Base-by-base conservation (phyloP, 1,140 invertebrate genomes). In the Rhagoletis zephyria region DNA sequence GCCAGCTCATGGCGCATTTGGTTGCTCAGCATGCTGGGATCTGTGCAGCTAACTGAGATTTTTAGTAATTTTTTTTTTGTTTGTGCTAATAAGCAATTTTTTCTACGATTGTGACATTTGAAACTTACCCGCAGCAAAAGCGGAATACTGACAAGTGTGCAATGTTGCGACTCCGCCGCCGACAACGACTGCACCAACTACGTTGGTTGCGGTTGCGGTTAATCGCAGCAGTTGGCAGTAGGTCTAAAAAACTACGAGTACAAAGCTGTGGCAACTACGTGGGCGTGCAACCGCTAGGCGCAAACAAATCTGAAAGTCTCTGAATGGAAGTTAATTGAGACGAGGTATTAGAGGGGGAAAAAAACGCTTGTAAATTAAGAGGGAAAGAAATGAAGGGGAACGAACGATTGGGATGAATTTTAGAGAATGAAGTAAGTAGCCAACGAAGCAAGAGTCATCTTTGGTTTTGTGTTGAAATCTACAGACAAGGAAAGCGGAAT, bases 121-220 rank as follows among this genome's bases (percentile, higher is more conserved):
- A 81, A 81, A 81, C 74, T 81, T 7, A n/a, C 45, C 19, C 42
- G 70, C 16, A 42, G 70, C 42, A n/a, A 51, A 48, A 74, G 14
- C 48, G 19, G 45, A 56, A 81, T 51, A 81, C 45, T 81, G 51
- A 30, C 74, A 81, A 81, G 48, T 81, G 74, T 81, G 74, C 74
- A 56, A 56, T 81, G 74, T 81, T 81, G 45, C 56, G 48, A 56
- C 48, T 48, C 51, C 42, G 67, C n/a, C n/a, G n/a, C n/a, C n/a
- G n/a, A n/a, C n/a, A n/a, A 10, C 45, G 67, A 81, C 56, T 81
- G 74, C 74, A 30, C 30, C 30, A 30, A 30, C 30, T 30, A 30
- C 42, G 67, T 6, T 74, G 67, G 56, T 81, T 81, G 74, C 74
- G 48, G 74, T 81, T 81, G 48, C 48, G 74, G 74, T 81, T 56